Percentiles rank a stretch among this genome's conserved stretches.
Conservation (phyloP, 2,113 vertebrate species). For the Marcusenius ussheri region DNA sequence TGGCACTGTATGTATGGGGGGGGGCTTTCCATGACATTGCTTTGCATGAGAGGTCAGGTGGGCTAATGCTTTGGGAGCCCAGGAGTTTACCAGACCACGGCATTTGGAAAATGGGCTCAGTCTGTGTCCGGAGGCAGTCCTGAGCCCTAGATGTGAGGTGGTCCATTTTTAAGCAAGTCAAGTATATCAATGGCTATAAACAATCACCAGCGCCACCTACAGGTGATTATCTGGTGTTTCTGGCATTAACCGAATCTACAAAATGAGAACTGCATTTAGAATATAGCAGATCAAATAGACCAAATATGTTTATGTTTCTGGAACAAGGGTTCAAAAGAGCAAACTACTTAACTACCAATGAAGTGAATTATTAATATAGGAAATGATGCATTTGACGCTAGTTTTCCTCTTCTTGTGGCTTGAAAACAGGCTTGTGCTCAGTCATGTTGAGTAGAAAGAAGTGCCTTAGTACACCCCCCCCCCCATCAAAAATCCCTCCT, state of each 20-base stretch:
- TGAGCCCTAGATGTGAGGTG: not conserved
- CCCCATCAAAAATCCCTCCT: not conserved
- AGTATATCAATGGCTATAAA: not conserved
- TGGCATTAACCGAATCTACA: not conserved
- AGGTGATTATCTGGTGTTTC: not conserved
- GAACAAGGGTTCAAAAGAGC: not conserved
- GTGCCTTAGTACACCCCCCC: not conserved
- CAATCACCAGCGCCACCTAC: not conserved
- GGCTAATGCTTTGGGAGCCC: not conserved
- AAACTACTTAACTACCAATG: not conserved
- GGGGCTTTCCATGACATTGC: not conserved
- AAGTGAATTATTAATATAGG: not conserved
- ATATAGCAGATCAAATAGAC: not conserved
- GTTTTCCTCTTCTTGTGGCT: not conserved
- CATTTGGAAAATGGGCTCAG: not conserved
- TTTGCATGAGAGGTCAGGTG: not conserved
- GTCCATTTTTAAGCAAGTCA: not conserved
- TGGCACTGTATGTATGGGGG: not conserved
- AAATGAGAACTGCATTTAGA: not conserved
- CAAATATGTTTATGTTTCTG: not conserved
- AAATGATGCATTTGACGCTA: not conserved
- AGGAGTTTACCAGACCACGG: not conserved
- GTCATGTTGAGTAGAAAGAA: not conserved
- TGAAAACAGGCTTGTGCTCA: not conserved
- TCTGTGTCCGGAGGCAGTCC: not conserved